phyloP scores from a whole-genome alignment of 2,888 invertebrate genomes.

The Andrena haemorrhoa region DNA sequence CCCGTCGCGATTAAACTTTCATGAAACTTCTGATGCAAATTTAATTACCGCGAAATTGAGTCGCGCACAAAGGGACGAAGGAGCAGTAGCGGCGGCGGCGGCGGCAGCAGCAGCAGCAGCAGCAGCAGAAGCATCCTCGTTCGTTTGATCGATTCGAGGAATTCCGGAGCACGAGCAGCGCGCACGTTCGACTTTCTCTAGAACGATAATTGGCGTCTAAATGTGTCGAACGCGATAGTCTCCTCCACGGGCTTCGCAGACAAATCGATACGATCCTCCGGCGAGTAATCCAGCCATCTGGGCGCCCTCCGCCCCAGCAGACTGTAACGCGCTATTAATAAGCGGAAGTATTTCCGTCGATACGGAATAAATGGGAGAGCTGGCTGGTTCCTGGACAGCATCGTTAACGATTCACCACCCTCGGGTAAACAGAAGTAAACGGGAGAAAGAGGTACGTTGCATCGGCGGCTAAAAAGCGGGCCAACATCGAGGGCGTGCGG shows the following conservation, averaged over 20 bases:
- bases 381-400: background rate
- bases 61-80: slow-evolving; percentile 39
- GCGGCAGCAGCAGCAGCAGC: too few relatives aligned
- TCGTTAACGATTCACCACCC: slow-evolving; percentile 36
- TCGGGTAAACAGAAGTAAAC: slow-evolving; percentile 47
- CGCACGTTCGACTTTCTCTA: slow-evolving; percentile 10
- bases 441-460: background rate
- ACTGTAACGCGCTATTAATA: slow-evolving; percentile 36
- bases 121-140: background rate
- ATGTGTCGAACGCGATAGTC: slow-evolving; percentile 12
- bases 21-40: slow-evolving; percentile 59
- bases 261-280: slow-evolving; percentile 57
- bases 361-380: slow-evolving; percentile 27
- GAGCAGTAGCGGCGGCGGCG: background rate
- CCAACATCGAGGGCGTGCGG: background rate
- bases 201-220: slow-evolving; percentile 24
- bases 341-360: slow-evolving; percentile 39
- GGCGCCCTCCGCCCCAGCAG: background rate
- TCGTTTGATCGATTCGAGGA: slow-evolving; percentile 44
- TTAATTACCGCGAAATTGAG: slow-evolving; percentile 59
- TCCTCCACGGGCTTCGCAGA: slow-evolving; percentile 7
- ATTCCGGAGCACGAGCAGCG: slow-evolving; percentile 26
- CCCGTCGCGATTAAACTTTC: slow-evolving; percentile 60
- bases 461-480: background rate
- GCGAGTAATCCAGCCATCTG: slow-evolving; percentile 14